Base-by-base conservation (phyloP, 2,797 vertebrate genomes). In the Clarias laeviceps region DNA sequence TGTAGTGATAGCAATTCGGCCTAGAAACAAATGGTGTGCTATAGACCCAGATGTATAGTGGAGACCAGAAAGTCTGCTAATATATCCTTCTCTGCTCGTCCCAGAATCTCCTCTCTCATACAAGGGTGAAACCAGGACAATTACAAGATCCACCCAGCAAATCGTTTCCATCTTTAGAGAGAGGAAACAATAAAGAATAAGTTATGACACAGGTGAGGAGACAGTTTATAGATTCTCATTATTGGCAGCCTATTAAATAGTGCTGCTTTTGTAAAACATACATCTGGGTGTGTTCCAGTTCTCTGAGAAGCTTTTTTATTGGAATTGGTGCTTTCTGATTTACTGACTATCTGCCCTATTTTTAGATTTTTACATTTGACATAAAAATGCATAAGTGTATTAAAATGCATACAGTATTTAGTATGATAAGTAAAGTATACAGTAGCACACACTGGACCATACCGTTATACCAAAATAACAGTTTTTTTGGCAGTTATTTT, bases 101-200 rank as follows among this genome's bases (percentile, higher is more conserved):
- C 82, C 34, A 37, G 88, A 68, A 76, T 56, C 79, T 80, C 61
- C 68, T 79, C 50, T 74, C 76, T 83, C 70, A 81, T 76, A 57
- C 76, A 74, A 59, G 68, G 84, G 83, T 87, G 65, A 90, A 85
- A 88, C 73, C 20, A 85, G 89, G 81, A 82, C 83, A 89, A 85
- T 88, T 85, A 62, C 82, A 59, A 56, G 68, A 80, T 82, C 82
- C 82, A 86, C 83, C 57, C 84, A 78, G 56, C 32, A 87, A 90
- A 88, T 85, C 45, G 84, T 69, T 89, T 88, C 85, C 86, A 87
- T 88, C 70, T 85, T 84, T 54, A 40, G 27, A 66, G 80, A 80
- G 45, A 45, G 57, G 62, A 85, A 84, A 72, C 61, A 82, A 78
- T 85, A 61, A 79, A 74, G 17, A 45, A 45, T 61, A 59, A 9